A percentile compares a stretch with the other conserved stretches of the same genome.
Conservation (phyloP, 2,797 vertebrate genomes). For the Characodon lateralis region DNA sequence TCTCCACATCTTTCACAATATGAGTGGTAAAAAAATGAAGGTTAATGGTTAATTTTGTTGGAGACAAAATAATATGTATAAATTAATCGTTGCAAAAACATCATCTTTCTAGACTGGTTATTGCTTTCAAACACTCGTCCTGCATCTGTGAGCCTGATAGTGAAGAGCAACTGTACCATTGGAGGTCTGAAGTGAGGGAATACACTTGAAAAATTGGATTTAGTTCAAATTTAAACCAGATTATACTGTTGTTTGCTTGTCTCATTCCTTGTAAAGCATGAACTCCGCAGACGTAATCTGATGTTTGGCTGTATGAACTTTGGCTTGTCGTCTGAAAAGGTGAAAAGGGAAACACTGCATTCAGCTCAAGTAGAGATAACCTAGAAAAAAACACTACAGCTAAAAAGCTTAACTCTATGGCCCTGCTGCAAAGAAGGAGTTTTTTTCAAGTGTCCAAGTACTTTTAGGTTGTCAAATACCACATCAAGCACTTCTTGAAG, state of each 20-base stretch:
- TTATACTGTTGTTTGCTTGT: slow-evolving; percentile 12
- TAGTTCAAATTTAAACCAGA: not conserved
- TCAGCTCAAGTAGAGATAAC: slow-evolving; percentile 36
- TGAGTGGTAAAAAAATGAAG: not conserved
- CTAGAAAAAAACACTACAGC: not conserved
- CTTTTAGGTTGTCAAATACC: not conserved
- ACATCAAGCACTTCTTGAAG: not conserved
- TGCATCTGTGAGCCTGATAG: slow-evolving; percentile 18
- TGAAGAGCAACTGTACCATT: slow-evolving; percentile 17
- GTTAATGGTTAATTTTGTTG: not conserved
- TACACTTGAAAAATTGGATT: slow-evolving; percentile 14
- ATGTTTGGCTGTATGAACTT: slow-evolving; percentile 28
- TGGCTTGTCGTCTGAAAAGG: slow-evolving; percentile 26
- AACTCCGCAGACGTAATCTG: slow-evolving; percentile 40
- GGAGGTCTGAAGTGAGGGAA: slow-evolving; percentile 13
- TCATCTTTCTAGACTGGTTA: slow-evolving; percentile 10
- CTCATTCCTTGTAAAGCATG: slow-evolving; percentile 8
- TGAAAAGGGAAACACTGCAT: slow-evolving; percentile 60
- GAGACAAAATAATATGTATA: not conserved
- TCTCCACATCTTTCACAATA: not conserved
- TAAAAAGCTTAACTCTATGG: not conserved
- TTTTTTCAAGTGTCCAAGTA: not conserved
- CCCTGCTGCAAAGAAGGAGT: not conserved
- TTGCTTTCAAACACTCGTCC: not conserved
- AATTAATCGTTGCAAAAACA: not conserved